Evolutionary conservation across 2,113 vertebrate genomes (phyloP), one percentile per base, ranked within the genome.

Genomic region (Oriolus oriolus): DNA sequence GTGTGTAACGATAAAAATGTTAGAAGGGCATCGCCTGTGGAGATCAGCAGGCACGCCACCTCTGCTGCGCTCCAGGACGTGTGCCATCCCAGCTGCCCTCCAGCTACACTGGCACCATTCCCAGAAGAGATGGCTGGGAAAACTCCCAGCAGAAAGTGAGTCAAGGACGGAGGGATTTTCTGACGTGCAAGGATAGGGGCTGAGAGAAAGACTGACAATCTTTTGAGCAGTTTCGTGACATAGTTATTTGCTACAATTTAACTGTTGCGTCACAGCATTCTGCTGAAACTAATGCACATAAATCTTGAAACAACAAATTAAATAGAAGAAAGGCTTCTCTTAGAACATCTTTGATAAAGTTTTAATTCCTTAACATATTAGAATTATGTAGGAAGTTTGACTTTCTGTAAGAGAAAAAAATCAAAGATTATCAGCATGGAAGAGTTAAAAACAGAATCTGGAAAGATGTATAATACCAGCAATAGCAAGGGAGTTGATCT

Each of bases 41-140:
- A 81, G 69, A 15, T 60, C 53, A 63, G 49, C 21, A 49, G 71
- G 16, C 39, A 15, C 6, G 5, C 10, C 27, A 33, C 10, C 41
- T 64, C 76, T 28, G 42, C 79, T 22, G 33, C 3, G 5, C 42
- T 50, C 52, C 61, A 31, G 52, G 50, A 26, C 0, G 0, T 1
- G 14, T 11, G 20, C 47, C 42, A 73, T 17, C 49, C 84, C 87
- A 59, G 63, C 59, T 60, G n/a, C n/a, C 81, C 44, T 30, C 53
- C 81, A 39, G 41, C 54, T 12, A 20, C 0, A 1, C 77, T 81
- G 64, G 41, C 59, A 84, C 30, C 44, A 14, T 20, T 69, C 64
- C 73, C 77, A 71, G 53, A 13, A 42, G 33, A 64, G 35, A 13
- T 13, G 24, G 16, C 0, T 39, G 31, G 35, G 74, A 59, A 91